Base-by-base conservation (phyloP, 2,113 vertebrate genomes). In the Cyprinodon brontotheroides region DNA sequence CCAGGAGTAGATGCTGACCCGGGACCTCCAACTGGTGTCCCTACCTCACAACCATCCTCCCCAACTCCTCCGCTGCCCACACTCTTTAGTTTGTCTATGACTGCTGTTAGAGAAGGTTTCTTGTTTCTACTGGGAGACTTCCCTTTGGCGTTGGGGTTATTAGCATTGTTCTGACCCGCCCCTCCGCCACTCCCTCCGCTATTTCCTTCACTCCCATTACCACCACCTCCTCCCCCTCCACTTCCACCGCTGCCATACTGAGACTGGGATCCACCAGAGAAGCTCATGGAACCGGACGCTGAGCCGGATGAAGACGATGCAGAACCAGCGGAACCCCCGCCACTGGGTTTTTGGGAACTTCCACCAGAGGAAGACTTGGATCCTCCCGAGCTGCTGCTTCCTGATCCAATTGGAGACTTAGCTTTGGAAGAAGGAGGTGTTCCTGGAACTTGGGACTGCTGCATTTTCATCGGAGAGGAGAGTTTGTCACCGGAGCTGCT, bases 71-170 rank as follows among this genome's bases (percentile, higher is more conserved):
- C 97, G 9, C 96, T 96, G 53, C 98, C 97, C 45, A 98, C 98
- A 41, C 97, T 98, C 86, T 99, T 99, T 39, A 99, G 94, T 82
- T 99, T 99, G 93, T 99, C 98, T 75, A 99, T 99, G 80, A 99
- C 98, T 0, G 98, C 98, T 0, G 96, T 99, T 77, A 99, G 94
- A 2, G 98, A 99, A 0, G 98, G 98, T 80, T 99, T 99, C 93
- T 99, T 99, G 94, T 99, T 99, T 75, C 98, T 95, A 91, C 97
- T 99, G 3, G 98, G 98, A 43, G 98, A 99, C 86, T 99, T 99
- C 61, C 98, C 97, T 92, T 99, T 98, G 77, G 97, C 96, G 41
- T 97, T 97, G 53, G 94, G 92, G 68, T 95, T 95, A 84, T 94
- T 89, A 90, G 95, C 85, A 39, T 95, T 95, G 85, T 94, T 89